phyloP scores from a whole-genome alignment of 2,888 invertebrate species.

The Melitaea athalia region DNA sequence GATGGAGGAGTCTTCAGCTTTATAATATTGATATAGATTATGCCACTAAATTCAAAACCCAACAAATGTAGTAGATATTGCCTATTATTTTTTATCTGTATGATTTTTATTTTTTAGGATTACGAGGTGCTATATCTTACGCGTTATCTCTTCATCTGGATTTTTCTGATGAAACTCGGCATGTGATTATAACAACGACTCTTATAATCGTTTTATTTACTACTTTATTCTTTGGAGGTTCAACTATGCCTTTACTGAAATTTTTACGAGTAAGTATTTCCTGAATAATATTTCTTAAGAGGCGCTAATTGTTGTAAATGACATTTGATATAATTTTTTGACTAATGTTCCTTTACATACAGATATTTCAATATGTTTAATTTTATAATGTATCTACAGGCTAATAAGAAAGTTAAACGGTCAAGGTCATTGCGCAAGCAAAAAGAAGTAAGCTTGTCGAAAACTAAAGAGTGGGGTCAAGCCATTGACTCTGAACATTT shows the following conservation, averaged over 20 bases:
- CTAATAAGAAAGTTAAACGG: conserved; percentile 77
- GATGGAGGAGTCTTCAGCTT: no score
- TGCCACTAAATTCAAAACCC: no score
- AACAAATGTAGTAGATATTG: no score
- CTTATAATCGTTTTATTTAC: conserved; percentile 98
- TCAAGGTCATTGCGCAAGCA: conserved; percentile 82
- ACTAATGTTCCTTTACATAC: background rate
- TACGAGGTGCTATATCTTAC: conserved; percentile 98
- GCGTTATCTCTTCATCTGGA: conserved; percentile 97
- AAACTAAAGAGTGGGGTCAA: conserved; percentile 99
- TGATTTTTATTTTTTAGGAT: conserved; percentile 76
- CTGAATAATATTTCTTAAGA: background rate
- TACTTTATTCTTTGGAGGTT: conserved; percentile 96
- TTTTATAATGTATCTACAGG: conserved; percentile 54
- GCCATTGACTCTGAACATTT: conserved; percentile 96
- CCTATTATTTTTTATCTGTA: no score
- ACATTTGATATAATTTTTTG: background rate
- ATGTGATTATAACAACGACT: conserved; percentile 98
- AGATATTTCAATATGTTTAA: background rate
- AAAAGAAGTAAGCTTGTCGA: conserved; percentile 95
- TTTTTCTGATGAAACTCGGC: conserved; percentile 95
- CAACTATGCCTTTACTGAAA: conserved; percentile 98
- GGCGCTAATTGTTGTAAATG: no score
- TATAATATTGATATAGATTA: no score
- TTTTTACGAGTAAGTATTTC: conserved; percentile 86